Percentiles rank a stretch among this genome's conserved stretches.
phyloP scores from a whole-genome alignment of 2,797 vertebrate genomes.

The Hemitrygon akajei region DNA sequence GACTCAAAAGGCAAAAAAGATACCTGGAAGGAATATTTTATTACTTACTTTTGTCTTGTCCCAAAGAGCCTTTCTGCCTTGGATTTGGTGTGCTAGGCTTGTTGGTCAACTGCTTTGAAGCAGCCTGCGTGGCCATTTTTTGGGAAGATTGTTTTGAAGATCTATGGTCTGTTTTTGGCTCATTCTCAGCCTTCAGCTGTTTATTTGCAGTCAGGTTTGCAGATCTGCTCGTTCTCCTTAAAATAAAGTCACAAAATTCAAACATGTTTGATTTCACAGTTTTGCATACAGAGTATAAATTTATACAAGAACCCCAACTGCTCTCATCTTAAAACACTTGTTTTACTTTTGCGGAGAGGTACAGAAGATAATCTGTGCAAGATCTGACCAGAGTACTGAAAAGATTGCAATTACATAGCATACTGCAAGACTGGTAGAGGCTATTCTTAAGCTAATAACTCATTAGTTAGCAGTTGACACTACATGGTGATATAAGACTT shows the following conservation, averaged over 20 bases:
- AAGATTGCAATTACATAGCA: neutral
- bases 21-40: neutral
- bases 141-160: neutral
- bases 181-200: neutral
- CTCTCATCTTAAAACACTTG: neutral
- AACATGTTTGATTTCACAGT: neutral
- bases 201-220: neutral
- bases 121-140: neutral
- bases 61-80: neutral
- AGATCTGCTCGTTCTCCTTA: neutral
- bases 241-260: conserved; percentile 7
- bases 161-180: neutral
- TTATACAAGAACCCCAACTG: neutral
- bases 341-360: neutral
- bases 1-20: too few relatives aligned
- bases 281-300: neutral
- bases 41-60: neutral
- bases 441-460: neutral
- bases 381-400: neutral
- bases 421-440: neutral
- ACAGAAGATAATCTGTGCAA: neutral
- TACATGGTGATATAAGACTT: neutral
- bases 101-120: neutral
- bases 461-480: neutral
- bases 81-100: neutral